Percentiles rank a stretch among this genome's conserved stretches.
phyloP scores from a whole-genome alignment of 2,113 vertebrate species.

The Ia io region DNA sequence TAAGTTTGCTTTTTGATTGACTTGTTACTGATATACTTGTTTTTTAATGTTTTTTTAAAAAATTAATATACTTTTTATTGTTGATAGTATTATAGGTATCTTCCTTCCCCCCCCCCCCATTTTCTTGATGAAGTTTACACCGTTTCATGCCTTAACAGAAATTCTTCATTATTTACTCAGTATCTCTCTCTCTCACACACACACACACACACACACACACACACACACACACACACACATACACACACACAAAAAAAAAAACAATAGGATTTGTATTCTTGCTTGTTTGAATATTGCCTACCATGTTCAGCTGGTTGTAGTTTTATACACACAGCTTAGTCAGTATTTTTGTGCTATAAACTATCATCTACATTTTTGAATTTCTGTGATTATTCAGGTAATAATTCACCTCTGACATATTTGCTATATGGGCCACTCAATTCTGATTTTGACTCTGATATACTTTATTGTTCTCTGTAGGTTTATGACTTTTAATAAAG shows the following conservation, averaged over 20 bases:
- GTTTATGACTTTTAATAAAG: background rate
- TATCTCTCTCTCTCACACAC: background rate
- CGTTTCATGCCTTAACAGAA: background rate
- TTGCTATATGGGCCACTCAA: background rate
- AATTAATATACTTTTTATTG: no score
- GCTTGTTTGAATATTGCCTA: background rate
- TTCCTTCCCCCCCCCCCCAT: no score
- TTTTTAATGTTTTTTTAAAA: no score
- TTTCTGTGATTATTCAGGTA: background rate
- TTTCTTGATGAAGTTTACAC: background rate
- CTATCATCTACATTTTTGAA: background rate
- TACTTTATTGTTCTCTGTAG: background rate
- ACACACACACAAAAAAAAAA: no score
- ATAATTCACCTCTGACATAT: background rate
- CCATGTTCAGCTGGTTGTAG: background rate
- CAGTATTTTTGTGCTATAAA: background rate
- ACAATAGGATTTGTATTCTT: background rate
- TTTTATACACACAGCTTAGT: background rate
- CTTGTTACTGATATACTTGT: background rate
- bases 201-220: background rate
- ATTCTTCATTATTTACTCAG: background rate
- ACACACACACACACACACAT: background rate
- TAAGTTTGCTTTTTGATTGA: background rate
- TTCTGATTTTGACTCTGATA: slow-evolving; percentile 3
- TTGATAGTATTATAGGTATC: no score